phyloP scores from a whole-genome alignment of 2,797 vertebrate genomes.

The Pseudochirops cupreus region DNA sequence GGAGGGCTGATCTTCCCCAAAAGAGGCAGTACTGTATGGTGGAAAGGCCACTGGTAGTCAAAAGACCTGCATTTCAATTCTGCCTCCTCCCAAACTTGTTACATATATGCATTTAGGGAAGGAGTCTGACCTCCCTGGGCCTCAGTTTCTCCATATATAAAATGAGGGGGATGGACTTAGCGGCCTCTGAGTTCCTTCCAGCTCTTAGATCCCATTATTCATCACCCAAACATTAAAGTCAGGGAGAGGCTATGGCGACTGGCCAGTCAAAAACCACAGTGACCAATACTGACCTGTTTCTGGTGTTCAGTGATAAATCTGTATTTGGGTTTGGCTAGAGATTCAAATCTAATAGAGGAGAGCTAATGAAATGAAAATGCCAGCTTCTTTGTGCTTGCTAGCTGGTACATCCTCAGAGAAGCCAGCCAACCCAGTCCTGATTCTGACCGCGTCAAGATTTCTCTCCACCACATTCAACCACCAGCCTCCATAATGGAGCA shows the following conservation, averaged over 20 bases:
- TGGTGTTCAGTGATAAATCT: background rate
- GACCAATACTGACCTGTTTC: slow-evolving; percentile 2
- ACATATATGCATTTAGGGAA: background rate
- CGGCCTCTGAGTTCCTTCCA: background rate
- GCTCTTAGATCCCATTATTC: background rate
- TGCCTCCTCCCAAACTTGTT: background rate
- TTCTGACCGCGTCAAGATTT: slow-evolving; percentile 76
- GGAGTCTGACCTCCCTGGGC: background rate
- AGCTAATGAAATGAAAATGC: slow-evolving; percentile 23
- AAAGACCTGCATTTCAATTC: background rate
- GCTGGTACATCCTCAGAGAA: slow-evolving; percentile 48
- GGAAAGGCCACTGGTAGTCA: background rate
- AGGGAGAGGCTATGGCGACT: background rate
- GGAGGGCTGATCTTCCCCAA: background rate
- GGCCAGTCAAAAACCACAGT: background rate
- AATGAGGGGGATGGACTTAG: background rate
- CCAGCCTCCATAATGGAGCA: slow-evolving; percentile 82
- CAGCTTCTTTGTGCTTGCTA: slow-evolving; percentile 34
- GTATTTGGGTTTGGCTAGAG: background rate
- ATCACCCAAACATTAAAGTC: background rate
- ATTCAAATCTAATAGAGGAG: background rate
- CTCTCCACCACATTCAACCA: slow-evolving; percentile 79
- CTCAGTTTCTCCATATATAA: background rate
- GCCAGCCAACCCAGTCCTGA: slow-evolving; percentile 64
- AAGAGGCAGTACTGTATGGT: background rate